Evolutionary conservation across 2,888 invertebrate species (phyloP), one percentile per base, ranked within the genome.

Genomic region (Andricus curvator): DNA sequence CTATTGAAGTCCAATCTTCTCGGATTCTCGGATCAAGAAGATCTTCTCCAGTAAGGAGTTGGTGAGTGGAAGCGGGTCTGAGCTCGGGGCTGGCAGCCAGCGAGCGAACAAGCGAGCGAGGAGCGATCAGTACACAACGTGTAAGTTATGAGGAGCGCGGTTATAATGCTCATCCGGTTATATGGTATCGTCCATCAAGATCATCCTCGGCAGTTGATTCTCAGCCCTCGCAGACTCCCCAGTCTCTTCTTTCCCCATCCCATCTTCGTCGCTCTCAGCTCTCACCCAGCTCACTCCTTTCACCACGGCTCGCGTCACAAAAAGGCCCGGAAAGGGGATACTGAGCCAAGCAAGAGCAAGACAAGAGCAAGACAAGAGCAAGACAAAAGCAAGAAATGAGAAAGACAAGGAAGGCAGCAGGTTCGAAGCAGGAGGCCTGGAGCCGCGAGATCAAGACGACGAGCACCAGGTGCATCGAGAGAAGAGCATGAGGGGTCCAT

Each of bases 401-500:
- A 51, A 77, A 60, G 64, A 76, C 82, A 65, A 79, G 76, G 84
- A 85, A 5, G 29, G 29, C 17, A 70, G 48, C 6, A 29, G 22
- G 9, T 51, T 48, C 25, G 70, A 51, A 25, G 83, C 78, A 82
- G 84, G 87, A 82, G 84, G 87, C 87, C 87, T 76, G 77, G 78
- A 86, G 89, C 87, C 76, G 84, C 81, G 85, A 90, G 88, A 89
- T 89, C 88, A 83, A 86, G 87, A 88, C 84, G 88, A 90, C 86
- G 87, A 83, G 88, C 87, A 89, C 89, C 89, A 89, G 90, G 89
- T 90, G 90, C 88, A 89, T 84, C 85, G 87, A 78, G 86, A 86
- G 84, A 80, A 84, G 84, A 86, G 84, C 84, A 83, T 83, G 86
- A 85, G 82, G 82, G 81, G 81, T 84, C 84, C 82, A 84, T 85